Conservation (phyloP, 2,888 invertebrate genomes). For the Ariolimax columbianus region DNA sequence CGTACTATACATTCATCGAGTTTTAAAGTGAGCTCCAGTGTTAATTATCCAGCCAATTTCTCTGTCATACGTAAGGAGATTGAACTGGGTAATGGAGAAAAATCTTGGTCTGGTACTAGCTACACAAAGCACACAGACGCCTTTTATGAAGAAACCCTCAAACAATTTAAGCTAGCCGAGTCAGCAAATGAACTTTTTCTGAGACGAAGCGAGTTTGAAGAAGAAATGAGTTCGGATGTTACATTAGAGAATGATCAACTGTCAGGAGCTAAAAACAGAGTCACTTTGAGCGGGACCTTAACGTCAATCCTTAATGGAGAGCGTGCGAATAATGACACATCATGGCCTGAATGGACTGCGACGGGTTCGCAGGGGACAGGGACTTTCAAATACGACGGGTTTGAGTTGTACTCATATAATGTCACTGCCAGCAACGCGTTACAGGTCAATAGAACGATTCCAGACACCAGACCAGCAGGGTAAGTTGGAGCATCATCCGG, state of each 20-base stretch:
- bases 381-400: constrained; percentile 41
- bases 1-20: background rate
- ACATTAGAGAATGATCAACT: background rate
- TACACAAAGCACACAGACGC: background rate
- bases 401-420: constrained; percentile 51
- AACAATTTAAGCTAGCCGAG: background rate
- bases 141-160: background rate
- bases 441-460: constrained; percentile 46
- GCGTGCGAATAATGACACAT: background rate
- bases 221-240: background rate
- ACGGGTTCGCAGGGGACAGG: too few species aligned
- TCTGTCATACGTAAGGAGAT: background rate
- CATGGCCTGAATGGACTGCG: background rate
- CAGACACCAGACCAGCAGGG: constrained; percentile 53
- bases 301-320: background rate
- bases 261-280: background rate
- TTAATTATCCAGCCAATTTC: background rate
- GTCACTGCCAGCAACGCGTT: constrained; percentile 52
- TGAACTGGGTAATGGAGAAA: background rate
- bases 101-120: background rate
- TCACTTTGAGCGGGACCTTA: background rate
- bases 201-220: background rate
- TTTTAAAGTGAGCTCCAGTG: background rate
- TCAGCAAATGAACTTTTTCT: background rate
- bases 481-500: constrained; percentile 31